A percentile compares a stretch with the other conserved stretches of the same genome.
phyloP scores from a whole-genome alignment of 2,888 invertebrate species.

The Diadegma fenestrale region DNA sequence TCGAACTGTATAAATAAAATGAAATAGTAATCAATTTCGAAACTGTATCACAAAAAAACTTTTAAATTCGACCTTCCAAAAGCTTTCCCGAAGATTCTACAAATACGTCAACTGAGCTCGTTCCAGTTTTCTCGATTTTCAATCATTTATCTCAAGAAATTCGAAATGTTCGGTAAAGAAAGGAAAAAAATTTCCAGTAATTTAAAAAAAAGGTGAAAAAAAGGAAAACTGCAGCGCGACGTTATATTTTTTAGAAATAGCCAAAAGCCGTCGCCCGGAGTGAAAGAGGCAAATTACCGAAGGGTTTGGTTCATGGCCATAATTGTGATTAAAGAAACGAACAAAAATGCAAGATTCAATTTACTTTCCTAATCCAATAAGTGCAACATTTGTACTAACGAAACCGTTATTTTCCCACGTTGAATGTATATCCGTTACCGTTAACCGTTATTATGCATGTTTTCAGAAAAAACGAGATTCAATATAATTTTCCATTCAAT shows the following conservation, averaged over 20 bases:
- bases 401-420: too few species aligned
- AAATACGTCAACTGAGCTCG: neutral
- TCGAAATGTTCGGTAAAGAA: neutral
- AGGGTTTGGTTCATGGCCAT: neutral
- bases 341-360: too few species aligned
- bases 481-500: neutral
- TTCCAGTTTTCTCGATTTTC: neutral
- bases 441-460: neutral
- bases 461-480: neutral
- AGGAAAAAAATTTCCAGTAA: neutral
- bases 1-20: too few species aligned
- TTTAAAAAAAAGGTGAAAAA: neutral
- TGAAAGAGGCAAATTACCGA: slow-evolving; percentile 24
- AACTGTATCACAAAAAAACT: too few species aligned
- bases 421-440: too few species aligned
- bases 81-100: neutral
- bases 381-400: too few species aligned
- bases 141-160: slow-evolving; percentile 1
- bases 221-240: slow-evolving; percentile 1
- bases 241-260: slow-evolving; percentile 5
- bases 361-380: too few species aligned
- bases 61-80: neutral
- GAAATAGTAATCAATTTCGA: too few species aligned
- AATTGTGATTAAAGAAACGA: too few species aligned
- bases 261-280: slow-evolving; percentile 38